Conservation (phyloP, 2,113 vertebrate species). For the Corydoras sp. region DNA sequence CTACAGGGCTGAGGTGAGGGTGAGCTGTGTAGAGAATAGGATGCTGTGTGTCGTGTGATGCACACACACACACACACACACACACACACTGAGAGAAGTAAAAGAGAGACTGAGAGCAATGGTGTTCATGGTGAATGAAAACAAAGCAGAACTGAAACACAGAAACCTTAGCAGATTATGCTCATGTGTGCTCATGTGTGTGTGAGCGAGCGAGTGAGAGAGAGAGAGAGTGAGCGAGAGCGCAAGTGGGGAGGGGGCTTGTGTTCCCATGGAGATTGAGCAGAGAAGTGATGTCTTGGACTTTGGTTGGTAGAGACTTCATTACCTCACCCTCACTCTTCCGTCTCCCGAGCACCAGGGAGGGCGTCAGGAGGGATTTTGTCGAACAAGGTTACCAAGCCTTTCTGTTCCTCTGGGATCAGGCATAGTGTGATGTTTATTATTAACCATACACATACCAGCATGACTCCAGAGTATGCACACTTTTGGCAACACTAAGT, state of each 20-base stretch:
- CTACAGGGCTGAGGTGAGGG: background rate
- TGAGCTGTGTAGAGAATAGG: background rate
- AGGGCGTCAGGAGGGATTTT: slow-evolving; percentile 28
- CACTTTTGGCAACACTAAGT: background rate
- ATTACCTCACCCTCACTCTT: slow-evolving; percentile 46
- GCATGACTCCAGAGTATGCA: background rate
- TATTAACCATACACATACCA: background rate
- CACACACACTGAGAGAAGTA: too few relatives aligned
- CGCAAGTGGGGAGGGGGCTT: slow-evolving; percentile 57
- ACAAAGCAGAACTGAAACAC: background rate
- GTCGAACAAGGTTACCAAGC: background rate
- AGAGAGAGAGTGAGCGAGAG: slow-evolving; percentile 7
- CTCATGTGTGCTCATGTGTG: slow-evolving; percentile 43
- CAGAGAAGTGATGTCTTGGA: slow-evolving; percentile 64
- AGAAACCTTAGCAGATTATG: slow-evolving; percentile 40
- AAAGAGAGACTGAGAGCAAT: too few relatives aligned
- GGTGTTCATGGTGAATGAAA: background rate
- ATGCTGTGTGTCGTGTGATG: background rate
- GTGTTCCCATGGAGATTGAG: slow-evolving; percentile 68
- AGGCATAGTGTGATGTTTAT: background rate
- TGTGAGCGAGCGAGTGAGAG: slow-evolving; percentile 23
- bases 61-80: background rate
- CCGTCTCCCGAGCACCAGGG: slow-evolving; percentile 39
- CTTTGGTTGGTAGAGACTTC: slow-evolving; percentile 64
- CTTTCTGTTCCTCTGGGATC: background rate